Conservation (phyloP, 2,888 invertebrate species). For the Rhaphigaster nebulosa region DNA sequence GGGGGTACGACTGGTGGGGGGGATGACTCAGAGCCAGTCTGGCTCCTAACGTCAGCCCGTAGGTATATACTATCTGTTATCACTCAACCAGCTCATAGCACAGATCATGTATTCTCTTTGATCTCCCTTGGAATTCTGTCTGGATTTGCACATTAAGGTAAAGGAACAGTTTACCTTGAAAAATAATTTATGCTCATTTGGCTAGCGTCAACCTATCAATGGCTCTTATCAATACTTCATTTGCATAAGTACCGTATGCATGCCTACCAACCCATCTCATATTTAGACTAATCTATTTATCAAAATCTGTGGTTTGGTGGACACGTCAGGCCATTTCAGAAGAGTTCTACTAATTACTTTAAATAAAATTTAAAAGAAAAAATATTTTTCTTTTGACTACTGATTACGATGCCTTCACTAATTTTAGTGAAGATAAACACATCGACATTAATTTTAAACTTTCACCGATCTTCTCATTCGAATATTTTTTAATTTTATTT, state of each 20-base stretch:
- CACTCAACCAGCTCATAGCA: background rate
- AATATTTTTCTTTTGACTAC: background rate
- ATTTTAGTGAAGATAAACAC: background rate
- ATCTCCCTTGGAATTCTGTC: constrained; percentile 1
- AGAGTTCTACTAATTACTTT: background rate
- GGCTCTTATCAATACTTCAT: constrained; percentile 6
- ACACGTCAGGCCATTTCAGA: background rate
- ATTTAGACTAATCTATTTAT: background rate
- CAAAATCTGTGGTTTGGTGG: background rate
- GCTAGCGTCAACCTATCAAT: background rate
- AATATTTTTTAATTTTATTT: too few relatives aligned
- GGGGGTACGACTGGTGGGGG: constrained; percentile 8
- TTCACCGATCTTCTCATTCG: background rate
- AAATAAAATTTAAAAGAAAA: background rate
- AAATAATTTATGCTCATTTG: background rate
- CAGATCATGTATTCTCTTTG: constrained; percentile 22
- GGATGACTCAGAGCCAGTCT: constrained; percentile 51
- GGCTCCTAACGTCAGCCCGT: background rate
- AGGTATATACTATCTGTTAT: constrained; percentile 1
- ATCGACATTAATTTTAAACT: background rate
- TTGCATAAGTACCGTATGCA: constrained; percentile 10
- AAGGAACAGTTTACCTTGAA: constrained; percentile 29
- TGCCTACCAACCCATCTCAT: background rate
- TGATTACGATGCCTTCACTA: background rate
- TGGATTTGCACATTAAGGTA: constrained; percentile 35